phyloP scores from a whole-genome alignment of 2,888 invertebrate genomes.

The Cistogaster globosa region DNA sequence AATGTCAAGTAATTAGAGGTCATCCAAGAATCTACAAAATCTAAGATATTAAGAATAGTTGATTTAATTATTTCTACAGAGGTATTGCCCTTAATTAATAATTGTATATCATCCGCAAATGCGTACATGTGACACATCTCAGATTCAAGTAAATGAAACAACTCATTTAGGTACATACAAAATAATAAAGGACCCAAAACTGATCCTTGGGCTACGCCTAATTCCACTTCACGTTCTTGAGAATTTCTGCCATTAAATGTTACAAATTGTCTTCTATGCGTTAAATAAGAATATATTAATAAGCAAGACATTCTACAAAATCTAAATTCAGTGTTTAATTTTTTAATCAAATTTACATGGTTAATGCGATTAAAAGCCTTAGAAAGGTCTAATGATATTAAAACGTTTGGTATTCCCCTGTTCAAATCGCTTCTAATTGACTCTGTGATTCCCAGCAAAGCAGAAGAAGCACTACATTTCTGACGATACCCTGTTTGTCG shows the following conservation, averaged over 20 bases:
- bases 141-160: slow-evolving; percentile 8
- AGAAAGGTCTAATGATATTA: not conserved
- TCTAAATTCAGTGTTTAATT: not conserved
- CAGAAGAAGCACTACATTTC: not conserved
- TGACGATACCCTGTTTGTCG: not conserved
- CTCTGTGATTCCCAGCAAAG: not conserved
- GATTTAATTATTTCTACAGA: not conserved
- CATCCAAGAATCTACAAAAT: not conserved
- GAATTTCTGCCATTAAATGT: not conserved
- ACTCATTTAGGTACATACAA: not conserved
- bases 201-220: not conserved
- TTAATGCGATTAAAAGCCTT: slow-evolving; percentile 1
- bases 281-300: not conserved
- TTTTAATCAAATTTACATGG: not conserved
- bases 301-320: not conserved
- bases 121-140: not conserved
- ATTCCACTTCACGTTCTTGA: not conserved
- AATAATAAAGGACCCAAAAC: not conserved
- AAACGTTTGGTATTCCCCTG: not conserved
- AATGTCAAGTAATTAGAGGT: not conserved
- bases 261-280: not conserved
- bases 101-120: slow-evolving; percentile 9
- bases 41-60: not conserved
- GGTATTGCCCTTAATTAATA: not conserved
- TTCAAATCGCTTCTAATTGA: not conserved